Base-by-base conservation (phyloP, 2,888 invertebrate genomes). In the Clistopyga incitator region DNA sequence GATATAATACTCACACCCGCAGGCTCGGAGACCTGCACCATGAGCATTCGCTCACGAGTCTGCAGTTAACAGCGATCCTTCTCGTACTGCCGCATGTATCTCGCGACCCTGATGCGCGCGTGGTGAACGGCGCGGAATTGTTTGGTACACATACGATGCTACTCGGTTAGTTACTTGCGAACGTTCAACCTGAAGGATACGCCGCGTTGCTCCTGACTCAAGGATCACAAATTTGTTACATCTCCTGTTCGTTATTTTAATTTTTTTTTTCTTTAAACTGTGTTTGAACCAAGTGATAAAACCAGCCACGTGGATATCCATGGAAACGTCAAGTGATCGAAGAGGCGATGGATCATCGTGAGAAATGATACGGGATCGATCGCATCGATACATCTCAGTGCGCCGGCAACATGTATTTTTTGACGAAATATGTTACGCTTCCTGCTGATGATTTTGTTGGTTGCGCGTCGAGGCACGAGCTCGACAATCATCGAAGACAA, bases 81-180 rank as follows among this genome's bases (percentile, higher is more conserved):
- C 54, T 34, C 65, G 77, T 45, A 52, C 68, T 23, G 50, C 56
- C 81, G 18, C 64, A 20, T 70, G 61, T 56, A 34, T 74, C 70
- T 20, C 54, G 72, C 85, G 86, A 86, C 84, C 85, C 78, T 86
- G 81, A 86, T 85, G 86, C 84, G 82, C 67, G 72, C 77, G 76
- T 84, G 81, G 87, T 86, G 87, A 87, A 81, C 85, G 87, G 87
- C 85, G 81, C 61, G 84, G 85, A 82, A 85, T 82, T 85, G 81
- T 82, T 86, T 75, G 82, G 82, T 80, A 78, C 78, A 80, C 81
- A 84, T 81, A 82, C 84, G 78, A 78, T 72, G 64, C 74, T 18
- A 61, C 61, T 61, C 77, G 76, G 82, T 85, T 84, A 86, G 86
- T 86, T 79, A 78, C 85, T 86, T 79, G 84, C 79, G 72, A 81